These are phyloP conservation scores for Temnothorax ravouxi DNA, from an alignment of 2,888 invertebrate genomes.

Conservation along the genomic window DNA sequence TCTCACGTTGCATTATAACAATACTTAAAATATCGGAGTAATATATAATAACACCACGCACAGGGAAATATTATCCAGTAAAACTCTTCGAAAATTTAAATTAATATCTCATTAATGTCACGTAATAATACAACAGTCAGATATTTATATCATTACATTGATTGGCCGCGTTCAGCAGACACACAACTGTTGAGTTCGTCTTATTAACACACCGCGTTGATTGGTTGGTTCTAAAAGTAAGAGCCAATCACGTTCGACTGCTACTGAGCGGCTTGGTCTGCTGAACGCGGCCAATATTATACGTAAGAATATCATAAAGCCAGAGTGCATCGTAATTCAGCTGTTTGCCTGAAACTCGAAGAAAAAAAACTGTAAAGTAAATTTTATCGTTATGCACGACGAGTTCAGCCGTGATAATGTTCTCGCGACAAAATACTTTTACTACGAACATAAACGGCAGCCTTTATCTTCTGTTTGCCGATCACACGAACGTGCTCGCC, in stretches of 20 bases:
- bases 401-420: not conserved
- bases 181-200: too few species aligned
- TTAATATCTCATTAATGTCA: not conserved
- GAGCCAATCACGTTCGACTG: too few species aligned
- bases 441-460: not conserved
- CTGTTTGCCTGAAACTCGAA: not conserved
- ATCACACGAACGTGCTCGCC: not conserved
- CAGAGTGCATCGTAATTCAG: not conserved
- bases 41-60: not conserved
- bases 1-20: not conserved
- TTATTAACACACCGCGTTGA: too few species aligned
- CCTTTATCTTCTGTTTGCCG: slow-evolving; percentile 5
- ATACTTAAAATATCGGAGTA: not conserved
- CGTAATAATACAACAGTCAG: not conserved
- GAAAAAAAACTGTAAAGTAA: not conserved
- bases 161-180: too few species aligned
- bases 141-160: not conserved
- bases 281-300: too few species aligned
- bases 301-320: not conserved
- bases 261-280: too few species aligned
- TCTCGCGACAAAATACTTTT: not conserved
- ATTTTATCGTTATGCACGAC: not conserved
- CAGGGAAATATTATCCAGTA: not conserved
- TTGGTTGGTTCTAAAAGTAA: too few species aligned
- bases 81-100: not conserved